phyloP scores from a whole-genome alignment of 1,140 invertebrate species.

The Metaphire vulgaris region DNA sequence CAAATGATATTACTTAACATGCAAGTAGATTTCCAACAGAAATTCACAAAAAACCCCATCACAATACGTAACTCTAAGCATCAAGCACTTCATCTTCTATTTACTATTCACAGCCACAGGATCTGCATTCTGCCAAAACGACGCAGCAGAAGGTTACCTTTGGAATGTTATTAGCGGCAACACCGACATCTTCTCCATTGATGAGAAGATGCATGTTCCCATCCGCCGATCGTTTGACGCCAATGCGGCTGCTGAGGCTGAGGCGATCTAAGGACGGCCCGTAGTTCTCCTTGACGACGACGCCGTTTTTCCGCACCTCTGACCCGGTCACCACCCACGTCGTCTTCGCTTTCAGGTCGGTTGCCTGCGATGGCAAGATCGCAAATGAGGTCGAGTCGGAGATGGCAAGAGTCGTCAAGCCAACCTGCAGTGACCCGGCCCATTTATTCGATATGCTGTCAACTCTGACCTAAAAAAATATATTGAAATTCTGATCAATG shows the following conservation, averaged over 20 bases:
- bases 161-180: conserved; percentile 68
- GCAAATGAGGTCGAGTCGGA: conserved; percentile 57
- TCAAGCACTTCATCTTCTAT: too few species aligned
- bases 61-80: too few species aligned
- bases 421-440: conserved; percentile 69
- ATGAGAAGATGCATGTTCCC: conserved; percentile 59
- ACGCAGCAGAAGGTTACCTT: too few species aligned
- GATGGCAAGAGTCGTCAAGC: conserved; percentile 66
- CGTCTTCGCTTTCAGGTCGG: conserved; percentile 40
- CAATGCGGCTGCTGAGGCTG: conserved; percentile 59
- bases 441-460: conserved; percentile 61
- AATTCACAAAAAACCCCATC: too few species aligned
- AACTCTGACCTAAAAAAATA: conserved; percentile 61
- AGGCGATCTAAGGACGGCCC: conserved; percentile 46
- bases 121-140: too few species aligned
- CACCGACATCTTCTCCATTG: conserved; percentile 77
- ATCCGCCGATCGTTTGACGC: conserved; percentile 55
- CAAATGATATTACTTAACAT: too few species aligned
- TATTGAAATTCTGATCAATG: not conserved
- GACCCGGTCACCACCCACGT: conserved; percentile 54
- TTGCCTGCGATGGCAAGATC: conserved; percentile 57
- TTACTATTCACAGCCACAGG: too few species aligned
- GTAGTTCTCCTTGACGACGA: conserved; percentile 52
- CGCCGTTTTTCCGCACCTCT: conserved; percentile 53
- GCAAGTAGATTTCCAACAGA: too few species aligned